Base-by-base conservation (phyloP, 2,113 vertebrate species). In the Leuciscus idus region DNA sequence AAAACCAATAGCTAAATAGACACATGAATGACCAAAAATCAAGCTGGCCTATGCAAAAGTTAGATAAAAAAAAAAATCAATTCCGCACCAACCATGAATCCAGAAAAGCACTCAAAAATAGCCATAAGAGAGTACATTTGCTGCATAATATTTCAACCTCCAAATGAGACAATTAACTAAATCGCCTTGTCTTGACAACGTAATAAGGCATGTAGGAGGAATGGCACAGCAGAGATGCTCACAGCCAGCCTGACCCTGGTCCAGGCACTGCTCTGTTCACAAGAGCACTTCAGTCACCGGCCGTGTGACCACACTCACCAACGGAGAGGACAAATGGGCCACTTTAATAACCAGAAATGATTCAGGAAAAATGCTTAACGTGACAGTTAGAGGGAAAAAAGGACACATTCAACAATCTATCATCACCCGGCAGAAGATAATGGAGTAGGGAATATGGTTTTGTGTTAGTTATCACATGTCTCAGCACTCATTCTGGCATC, bases 121-220 rank as follows among this genome's bases (percentile, higher is more conserved):
- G 64, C 52, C 80, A 84, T 86, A 81, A 82, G 55, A 46, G 81
- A 87, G 81, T 84, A 76, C 80, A 85, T 87, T 84, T 75, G 15
- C 76, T 6, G 86, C 85, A 87, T 86, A 89, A 90, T 91, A 85
- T 90, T 86, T 90, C 90, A 90, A 86, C 89, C 88, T 52, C 84
- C 79, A 90, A 89, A 90, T 82, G 88, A 89, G 61, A 64, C 83
- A 85, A 90, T 92, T 89, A 91, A 90, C 89, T 90, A 87, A 90
- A 91, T 86, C 68, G 39, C 87, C 87, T 89, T 87, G 85, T 89
- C 89, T 81, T 89, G 87, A 84, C 78, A 85, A 87, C 84, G 48
- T 81, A 86, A 89, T 86, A 59, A 83, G 87, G 81, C 26, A 30
- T 66, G 84, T 82, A 46, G 62, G 70, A 84, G 61, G 85, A 68